Evolutionary conservation across 2,797 vertebrate genomes (phyloP).

Genomic region (Paguma larvata): DNA sequence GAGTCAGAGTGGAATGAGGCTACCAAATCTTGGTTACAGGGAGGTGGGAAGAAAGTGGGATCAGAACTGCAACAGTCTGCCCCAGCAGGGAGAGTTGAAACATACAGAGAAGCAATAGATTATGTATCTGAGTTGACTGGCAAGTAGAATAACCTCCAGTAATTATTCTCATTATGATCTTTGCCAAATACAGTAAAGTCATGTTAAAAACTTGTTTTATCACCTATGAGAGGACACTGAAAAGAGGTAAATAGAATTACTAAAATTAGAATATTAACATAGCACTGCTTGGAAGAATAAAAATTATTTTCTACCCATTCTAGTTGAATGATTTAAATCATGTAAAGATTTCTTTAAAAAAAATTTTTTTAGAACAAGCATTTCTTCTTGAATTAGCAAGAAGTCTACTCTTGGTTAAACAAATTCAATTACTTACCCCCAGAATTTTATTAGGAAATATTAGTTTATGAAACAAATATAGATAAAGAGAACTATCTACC

Average conservation of each 20-base stretch:
- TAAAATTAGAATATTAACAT: constrained; percentile 47
- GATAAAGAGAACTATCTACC: neutral
- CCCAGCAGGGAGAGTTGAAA: neutral
- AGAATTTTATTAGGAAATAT: constrained; percentile 50
- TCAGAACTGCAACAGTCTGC: neutral
- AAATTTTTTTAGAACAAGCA: constrained; percentile 49
- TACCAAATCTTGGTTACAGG: neutral
- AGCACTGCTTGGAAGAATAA: constrained; percentile 27
- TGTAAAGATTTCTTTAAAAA: neutral
- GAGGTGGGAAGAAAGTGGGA: neutral
- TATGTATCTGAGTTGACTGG: neutral
- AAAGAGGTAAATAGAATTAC: constrained; percentile 57
- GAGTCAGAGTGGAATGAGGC: neutral
- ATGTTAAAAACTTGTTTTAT: constrained; percentile 32
- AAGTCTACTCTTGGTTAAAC: constrained; percentile 27
- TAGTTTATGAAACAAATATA: neutral
- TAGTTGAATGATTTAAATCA: constrained; percentile 41
- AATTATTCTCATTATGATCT: constrained; percentile 4
- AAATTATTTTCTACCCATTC: constrained; percentile 8
- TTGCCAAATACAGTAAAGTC: constrained; percentile 45
- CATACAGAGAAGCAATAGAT: neutral
- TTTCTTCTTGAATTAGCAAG: constrained; percentile 28
- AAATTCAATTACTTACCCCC: neutral
- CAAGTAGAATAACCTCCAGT: neutral
- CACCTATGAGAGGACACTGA: constrained; percentile 2